Conservation (phyloP, 2,113 vertebrate genomes). For the Syrmaticus mikado region DNA sequence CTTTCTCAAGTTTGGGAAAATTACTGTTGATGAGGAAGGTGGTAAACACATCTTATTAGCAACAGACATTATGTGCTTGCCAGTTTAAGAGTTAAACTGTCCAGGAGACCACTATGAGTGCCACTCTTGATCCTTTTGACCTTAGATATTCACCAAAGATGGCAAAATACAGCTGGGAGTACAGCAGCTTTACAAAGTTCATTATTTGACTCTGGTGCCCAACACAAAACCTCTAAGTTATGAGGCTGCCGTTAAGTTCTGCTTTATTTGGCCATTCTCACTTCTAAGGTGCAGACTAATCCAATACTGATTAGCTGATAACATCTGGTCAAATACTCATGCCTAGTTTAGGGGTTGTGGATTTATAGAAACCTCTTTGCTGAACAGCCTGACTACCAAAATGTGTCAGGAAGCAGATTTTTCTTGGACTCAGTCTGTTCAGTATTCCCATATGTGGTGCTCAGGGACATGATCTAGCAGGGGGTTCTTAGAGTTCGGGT, state of each 20-base stretch:
- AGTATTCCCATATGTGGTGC: neutral
- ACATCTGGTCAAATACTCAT: neutral
- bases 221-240: neutral
- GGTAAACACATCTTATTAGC: neutral
- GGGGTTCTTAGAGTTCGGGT: too few species aligned
- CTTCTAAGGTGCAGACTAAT: neutral
- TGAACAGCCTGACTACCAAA: neutral
- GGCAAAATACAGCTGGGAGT: neutral
- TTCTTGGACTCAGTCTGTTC: neutral
- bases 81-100: neutral
- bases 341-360: neutral
- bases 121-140: neutral
- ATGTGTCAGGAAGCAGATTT: neutral
- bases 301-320: neutral
- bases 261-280: neutral
- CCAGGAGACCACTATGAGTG: neutral
- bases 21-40: neutral
- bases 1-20: neutral
- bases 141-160: neutral
- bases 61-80: rapidly evolving
- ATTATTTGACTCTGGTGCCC: neutral
- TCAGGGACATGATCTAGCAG: too few species aligned
- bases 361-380: neutral
- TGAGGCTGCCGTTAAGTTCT: neutral
- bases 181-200: neutral